Evolutionary conservation across 2,888 invertebrate genomes (phyloP), one percentile per base, ranked within the genome.

Genomic region (Lithophane socia): DNA sequence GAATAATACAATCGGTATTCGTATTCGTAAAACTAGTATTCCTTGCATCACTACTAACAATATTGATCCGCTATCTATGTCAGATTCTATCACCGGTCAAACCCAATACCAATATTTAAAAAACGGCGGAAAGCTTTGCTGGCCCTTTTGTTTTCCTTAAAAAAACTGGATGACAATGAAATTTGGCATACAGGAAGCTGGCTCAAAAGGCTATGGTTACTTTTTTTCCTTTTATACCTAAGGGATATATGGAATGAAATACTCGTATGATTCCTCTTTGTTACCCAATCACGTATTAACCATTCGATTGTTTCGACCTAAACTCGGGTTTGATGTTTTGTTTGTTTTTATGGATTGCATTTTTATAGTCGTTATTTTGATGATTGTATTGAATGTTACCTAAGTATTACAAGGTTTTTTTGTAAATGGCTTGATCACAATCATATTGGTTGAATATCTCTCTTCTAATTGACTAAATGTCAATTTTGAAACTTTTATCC

Each of bases 251-350:
- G 49, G 63, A 87, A 87, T 87, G 83, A 87, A 81, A 87, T 87
- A n/a, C n/a, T n/a, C n/a, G n/a, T n/a, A 87, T 87, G 77, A 83
- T 81, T 82, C 75, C 76, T 81, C 76, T 88, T 85, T 83, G 85
- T 83, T 86, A 73, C 10, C 66, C 79, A 80, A 84, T 83, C 87
- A 88, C 79, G 87, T 88, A 85, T 86, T 81, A 86, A 75, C 61
- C 73, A 82, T 87, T 82, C 76, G 73, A 87, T 88, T 87, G 85
- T 87, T 86, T 80, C 67, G 37, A 64, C 65, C n/a, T 61, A 66
- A 80, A 79, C 37, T 44, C 49, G 21, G 29, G 21, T 67, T 66
- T 24, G 13, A 52, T 78, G 65, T 61, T 42, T 81, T 65, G 1
- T 37, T 37, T 37, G 2, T 37, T 37, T 37, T 37, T 37, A 37